Base-by-base conservation (phyloP, 2,888 invertebrate species). In the Gari tellinella region DNA sequence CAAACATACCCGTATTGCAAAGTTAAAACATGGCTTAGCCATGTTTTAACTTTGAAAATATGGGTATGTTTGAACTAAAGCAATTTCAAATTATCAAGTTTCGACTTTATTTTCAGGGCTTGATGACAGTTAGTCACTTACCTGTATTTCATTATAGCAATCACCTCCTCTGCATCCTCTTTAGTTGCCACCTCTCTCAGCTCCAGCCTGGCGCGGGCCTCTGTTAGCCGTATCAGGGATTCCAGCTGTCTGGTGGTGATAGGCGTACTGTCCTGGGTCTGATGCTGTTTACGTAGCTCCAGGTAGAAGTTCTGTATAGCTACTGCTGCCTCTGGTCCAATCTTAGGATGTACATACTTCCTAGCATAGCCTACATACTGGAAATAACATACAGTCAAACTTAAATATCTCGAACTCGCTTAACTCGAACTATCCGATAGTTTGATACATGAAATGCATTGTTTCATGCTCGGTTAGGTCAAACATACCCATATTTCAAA, bases 191-290 rank as follows among this genome's bases (percentile, higher is more conserved):
- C 95, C 91, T 95, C 95, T 75, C 97, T 93, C 72, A 99, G 93
- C 91, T 98, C 98, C 0, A 96, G 92, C 87, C 97, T 95, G 0
- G 98, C 98, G 89, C 98, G 94, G 17, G 98, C 97, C 86, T 92
- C 92, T 0, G 97, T 95, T 17, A 98, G 93, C 84, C 97, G 93
- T 70, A 97, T 95, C 74, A 98, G 94, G 0, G 97, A 97, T 92
- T 97, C 96, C 12, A 98, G 93, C 90, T 98, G 98, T 51, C 98
- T 93, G 0, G 95, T 95, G 0, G 97, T 98, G 41, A 98, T 95
- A 0, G 97, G 96, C n/a, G 95, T 95, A 19, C 94, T 93, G 74
- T 95, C 94, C 15, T 93, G 93, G 4, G 93, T 93, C 84, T 95
- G 94, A 85, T 95, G 94, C 26, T 88, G 94, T 63, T 94, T 93